These are phyloP conservation scores for Melanerpes formicivorus DNA, from an alignment of 2,113 vertebrate species.

Conservation along the genomic window DNA sequence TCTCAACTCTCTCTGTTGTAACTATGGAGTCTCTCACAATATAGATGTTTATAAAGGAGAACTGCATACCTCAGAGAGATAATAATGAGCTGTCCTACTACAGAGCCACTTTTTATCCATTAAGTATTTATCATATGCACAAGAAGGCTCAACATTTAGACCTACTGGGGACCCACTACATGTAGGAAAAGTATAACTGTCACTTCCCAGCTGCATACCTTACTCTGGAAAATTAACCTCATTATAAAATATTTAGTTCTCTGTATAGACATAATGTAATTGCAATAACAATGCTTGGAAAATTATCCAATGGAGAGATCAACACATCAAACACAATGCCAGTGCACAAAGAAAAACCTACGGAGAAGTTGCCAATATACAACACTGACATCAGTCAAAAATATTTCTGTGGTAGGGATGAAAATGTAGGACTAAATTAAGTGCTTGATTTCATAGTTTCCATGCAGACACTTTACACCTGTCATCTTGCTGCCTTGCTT, in stretches of 20 bases:
- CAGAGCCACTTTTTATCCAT: slow-evolving; percentile 30
- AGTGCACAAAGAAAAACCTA: background rate
- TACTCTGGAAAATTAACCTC: slow-evolving; percentile 46
- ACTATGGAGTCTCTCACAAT: background rate
- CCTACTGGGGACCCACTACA: background rate
- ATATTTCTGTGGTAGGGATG: background rate
- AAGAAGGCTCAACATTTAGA: background rate
- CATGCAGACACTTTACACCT: slow-evolving; percentile 48
- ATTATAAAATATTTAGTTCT: slow-evolving; percentile 62
- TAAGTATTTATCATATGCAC: slow-evolving; percentile 27
- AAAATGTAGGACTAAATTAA: background rate
- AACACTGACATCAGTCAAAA: background rate
- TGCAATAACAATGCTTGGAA: background rate
- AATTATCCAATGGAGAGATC: background rate
- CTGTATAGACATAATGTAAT: slow-evolving; percentile 11
- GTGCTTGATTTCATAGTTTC: slow-evolving; percentile 48
- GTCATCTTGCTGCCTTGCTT: background rate
- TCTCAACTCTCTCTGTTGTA: background rate
- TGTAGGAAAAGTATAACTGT: background rate
- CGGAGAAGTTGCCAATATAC: background rate
- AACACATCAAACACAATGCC: background rate
- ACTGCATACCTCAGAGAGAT: background rate
- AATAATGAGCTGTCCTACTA: slow-evolving; percentile 9
- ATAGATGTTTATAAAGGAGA: background rate
- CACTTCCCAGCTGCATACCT: slow-evolving; percentile 33